phyloP scores from a whole-genome alignment of 2,113 vertebrate species.

The Rutilus rutilus region DNA sequence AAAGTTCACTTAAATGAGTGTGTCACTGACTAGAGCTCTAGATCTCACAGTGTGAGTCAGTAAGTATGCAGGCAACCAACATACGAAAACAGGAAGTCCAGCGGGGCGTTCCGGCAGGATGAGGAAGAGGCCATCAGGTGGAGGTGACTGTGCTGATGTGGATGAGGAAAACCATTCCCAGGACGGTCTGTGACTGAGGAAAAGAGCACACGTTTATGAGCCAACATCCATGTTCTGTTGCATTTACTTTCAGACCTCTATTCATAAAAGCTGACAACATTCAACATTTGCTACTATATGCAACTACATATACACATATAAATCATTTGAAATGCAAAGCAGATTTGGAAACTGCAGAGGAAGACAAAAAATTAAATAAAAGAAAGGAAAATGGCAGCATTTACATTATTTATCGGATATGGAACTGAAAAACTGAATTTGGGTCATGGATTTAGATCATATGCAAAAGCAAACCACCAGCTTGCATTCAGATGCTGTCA shows the following conservation, averaged over 20 bases:
- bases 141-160: constrained; percentile 46
- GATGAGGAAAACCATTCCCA: constrained; percentile 55
- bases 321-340: neutral
- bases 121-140: constrained; percentile 54
- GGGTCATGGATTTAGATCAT: constrained; percentile 41
- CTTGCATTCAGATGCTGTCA: neutral
- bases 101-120: constrained; percentile 22
- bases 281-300: neutral
- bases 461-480: constrained; percentile 13
- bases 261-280: neutral
- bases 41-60: neutral
- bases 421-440: constrained; percentile 29
- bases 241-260: neutral
- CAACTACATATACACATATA: neutral
- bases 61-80: neutral
- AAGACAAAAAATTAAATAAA: neutral
- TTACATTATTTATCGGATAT: constrained; percentile 38
- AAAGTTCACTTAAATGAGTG: neutral
- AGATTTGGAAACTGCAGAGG: neutral
- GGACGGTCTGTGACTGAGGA: constrained; percentile 48
- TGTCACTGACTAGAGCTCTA: neutral
- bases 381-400: neutral
- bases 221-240: neutral
- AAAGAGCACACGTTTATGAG: constrained; percentile 1
- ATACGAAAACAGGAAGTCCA: constrained; percentile 63